Base-by-base conservation (phyloP, 2,888 invertebrate species). In the Drosophila parthenogenetica region DNA sequence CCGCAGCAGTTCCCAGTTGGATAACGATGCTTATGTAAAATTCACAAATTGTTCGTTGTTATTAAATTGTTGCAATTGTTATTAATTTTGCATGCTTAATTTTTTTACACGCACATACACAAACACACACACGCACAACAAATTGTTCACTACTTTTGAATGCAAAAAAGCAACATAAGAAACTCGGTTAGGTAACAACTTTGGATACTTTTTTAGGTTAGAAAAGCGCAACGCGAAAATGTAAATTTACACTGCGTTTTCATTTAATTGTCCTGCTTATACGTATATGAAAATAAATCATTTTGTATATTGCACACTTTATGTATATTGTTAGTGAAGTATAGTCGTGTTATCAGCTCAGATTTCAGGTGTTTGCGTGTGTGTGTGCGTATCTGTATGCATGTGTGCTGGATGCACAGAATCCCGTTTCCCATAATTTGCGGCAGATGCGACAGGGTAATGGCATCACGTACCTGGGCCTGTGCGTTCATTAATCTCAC, bases 401-500 rank as follows among this genome's bases (percentile, higher is more conserved):
- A 17, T 61, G 42, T 71, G 29, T 29, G 29, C 29, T 29, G 77
- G 40, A 48, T 68, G 73, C 72, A 72, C 72, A 57, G 55, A 7
- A 32, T 71, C 50, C 61, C 58, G 55, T 5, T 68, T 17, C 32
- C 42, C 7, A 35, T 29, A 29, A 29, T 29, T 29, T 29, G 7
- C 29, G 45, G 39, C 17, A 39, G 29, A 25, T 42, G 16, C 25
- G 49, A 37, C 58, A 64, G 16, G 16, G 55, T 50, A 39, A 29
- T 32, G 77, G 65, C 69, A 63, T 57, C 59, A 82, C 90, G 78
- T 89, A 92, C 92, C 91, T 91, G 91, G 67, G 86, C 82, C 58
- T 91, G 91, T 57, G 86, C 84, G 55, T 81, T 87, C 61, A 92
- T 79, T 73, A 92, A 63, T 86, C 90, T 91, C 51, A 91, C 89